Evolutionary conservation across 2,888 invertebrate genomes (phyloP).

Genomic region (Aquatica leii): DNA sequence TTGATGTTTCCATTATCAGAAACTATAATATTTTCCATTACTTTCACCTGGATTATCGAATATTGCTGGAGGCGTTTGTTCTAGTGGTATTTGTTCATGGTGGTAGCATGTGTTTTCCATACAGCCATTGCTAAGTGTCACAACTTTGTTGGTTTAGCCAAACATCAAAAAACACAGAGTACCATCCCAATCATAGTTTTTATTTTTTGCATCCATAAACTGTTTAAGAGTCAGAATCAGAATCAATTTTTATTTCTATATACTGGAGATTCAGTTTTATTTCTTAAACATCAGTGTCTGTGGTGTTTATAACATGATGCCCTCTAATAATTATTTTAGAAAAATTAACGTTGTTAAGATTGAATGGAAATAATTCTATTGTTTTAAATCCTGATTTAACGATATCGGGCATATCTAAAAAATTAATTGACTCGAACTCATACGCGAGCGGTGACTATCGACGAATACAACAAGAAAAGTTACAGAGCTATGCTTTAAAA

Average conservation of each 20-base stretch:
- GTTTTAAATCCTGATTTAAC: neutral
- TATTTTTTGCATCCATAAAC: neutral
- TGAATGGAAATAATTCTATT: neutral
- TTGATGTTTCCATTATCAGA: too few species aligned
- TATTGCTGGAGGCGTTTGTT: too few species aligned
- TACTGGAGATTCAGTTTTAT: neutral
- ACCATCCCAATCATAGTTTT: slow-evolving; percentile 1
- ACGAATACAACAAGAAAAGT: neutral
- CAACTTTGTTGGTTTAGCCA: too few species aligned
- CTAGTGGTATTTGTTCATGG: too few species aligned
- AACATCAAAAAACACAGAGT: neutral
- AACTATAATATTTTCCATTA: too few species aligned
- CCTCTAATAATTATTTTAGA: slow-evolving; percentile 3
- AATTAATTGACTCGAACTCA: neutral
- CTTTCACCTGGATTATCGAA: too few species aligned
- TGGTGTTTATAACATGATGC: neutral
- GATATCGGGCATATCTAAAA: neutral
- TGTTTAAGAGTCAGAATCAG: neutral
- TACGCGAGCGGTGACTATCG: neutral
- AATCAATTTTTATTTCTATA: neutral
- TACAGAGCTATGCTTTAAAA: neutral
- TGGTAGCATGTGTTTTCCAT: too few species aligned
- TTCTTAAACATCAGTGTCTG: too few species aligned
- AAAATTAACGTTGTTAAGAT: neutral
- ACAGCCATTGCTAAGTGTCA: too few species aligned